Evolutionary conservation across 2,888 invertebrate species (phyloP).

Genomic region (Xestia rhomboidea): DNA sequence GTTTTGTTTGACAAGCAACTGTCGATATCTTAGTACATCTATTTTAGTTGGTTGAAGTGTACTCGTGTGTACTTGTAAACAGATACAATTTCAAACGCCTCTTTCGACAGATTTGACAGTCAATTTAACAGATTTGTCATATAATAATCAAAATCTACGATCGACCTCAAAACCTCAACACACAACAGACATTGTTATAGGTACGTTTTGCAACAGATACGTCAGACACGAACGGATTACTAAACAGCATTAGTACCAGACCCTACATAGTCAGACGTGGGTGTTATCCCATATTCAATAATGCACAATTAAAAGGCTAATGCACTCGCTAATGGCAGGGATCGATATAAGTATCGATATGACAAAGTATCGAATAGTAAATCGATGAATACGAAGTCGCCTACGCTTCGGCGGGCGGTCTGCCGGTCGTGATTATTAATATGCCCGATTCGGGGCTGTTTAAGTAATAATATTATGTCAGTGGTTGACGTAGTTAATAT

Average conservation of each 20-base stretch:
- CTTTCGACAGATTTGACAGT: not conserved
- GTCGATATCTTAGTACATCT: too few species aligned
- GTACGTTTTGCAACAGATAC: conserved; percentile 62
- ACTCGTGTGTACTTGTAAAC: not conserved
- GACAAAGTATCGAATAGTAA: conserved; percentile 69
- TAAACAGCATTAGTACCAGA: conserved; percentile 67
- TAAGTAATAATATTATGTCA: conserved; percentile 79
- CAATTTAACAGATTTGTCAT: conserved; percentile 32
- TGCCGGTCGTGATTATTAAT: conserved; percentile 74
- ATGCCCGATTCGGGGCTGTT: conserved; percentile 77
- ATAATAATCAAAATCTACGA: conserved; percentile 19
- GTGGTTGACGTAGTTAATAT: conserved; percentile 63
- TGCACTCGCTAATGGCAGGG: conserved; percentile 76
- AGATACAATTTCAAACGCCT: not conserved
- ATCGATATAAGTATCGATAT: conserved; percentile 70
- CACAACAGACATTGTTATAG: conserved; percentile 52
- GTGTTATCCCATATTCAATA: conserved; percentile 75
- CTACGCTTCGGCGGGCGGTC: conserved; percentile 79
- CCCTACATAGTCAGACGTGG: conserved; percentile 71
- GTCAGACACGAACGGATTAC: conserved; percentile 57
- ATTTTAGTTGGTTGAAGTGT: too few species aligned
- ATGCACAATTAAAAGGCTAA: conserved; percentile 84
- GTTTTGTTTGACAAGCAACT: too few species aligned
- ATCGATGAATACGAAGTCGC: conserved; percentile 76
- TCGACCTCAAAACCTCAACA: conserved; percentile 50